Evolutionary conservation across 2,888 invertebrate genomes (phyloP), one percentile per base, ranked within the genome.

Genomic region (Calephelis perditalis): DNA sequence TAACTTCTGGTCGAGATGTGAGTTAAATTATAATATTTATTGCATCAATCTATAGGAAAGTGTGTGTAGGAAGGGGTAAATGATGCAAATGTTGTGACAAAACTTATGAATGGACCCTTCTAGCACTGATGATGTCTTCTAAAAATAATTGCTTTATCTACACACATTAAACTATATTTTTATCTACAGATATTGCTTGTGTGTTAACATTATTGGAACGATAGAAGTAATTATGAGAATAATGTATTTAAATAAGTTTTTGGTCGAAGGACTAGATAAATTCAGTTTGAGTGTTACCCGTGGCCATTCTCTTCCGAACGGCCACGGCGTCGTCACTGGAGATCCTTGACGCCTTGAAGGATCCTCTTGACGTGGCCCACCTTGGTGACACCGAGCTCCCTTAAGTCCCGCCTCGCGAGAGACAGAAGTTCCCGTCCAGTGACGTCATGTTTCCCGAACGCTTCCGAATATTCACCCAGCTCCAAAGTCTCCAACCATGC

Each of bases 311-410:
- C 89, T 69, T 84, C 87, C 75, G 89, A 89, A 82, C 82, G 89
- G 85, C 87, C 87, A 56, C 89, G 81, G 78, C 81, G 73, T 62
- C 79, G 86, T 89, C 80, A 92, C 92, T 83, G 91, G 67, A 79
- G 84, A 75, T 98, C 98, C 84, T 96, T 96, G 66, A 98, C 96
- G 35, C 96, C 97, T 81, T 97, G 97, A 67, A 98, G 93, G 70
- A 99, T 96, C 75, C 99, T 93, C 87, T 99, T 99, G 43, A 98
- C 95, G 81, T 99, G 99, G 0, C 99, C 99, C 58, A 99, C 97
- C 89, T 99, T 99, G 9, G 95, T 95, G 60, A 99, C 95, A 8
- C 98, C 98, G 56, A 99, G 92, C 69, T 99, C 99, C 79, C 97
- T 94, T 5, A 97, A 91, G 80, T 97, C 97, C 12, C 97, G 91